These are phyloP conservation scores for Asobara japonica DNA, from an alignment of 1,140 invertebrate genomes.

Conservation along the genomic window DNA sequence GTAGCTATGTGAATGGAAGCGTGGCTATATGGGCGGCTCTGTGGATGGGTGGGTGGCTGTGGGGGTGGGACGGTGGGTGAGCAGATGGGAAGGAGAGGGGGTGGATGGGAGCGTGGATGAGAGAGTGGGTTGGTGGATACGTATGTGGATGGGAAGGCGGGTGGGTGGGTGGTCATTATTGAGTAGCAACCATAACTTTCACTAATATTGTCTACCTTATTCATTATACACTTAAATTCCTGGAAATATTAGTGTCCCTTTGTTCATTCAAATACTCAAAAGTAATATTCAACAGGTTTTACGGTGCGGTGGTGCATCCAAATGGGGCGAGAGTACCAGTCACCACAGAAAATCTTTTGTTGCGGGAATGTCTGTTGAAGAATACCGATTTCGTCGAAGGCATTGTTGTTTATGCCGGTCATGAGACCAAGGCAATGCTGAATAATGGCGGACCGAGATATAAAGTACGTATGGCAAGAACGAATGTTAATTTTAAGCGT, in stretches of 20 bases:
- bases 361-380: slow-evolving; percentile 93
- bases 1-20: no score
- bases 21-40: no score
- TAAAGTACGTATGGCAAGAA: slow-evolving; percentile 68
- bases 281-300: slow-evolving; percentile 71
- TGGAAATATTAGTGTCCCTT: background rate
- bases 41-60: no score
- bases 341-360: slow-evolving; percentile 91
- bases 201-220: no score
- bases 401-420: slow-evolving; percentile 96
- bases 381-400: slow-evolving; percentile 96
- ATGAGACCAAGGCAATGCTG: slow-evolving; percentile 98
- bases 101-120: no score
- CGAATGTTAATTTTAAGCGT: background rate
- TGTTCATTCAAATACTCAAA: background rate
- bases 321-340: slow-evolving; percentile 83
- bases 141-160: no score
- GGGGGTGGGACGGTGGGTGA: no score
- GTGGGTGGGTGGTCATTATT: no score
- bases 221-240: no score
- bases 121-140: no score
- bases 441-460: slow-evolving; percentile 96
- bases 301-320: slow-evolving; percentile 87
- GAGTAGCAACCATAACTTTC: no score
- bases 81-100: no score